Conservation (phyloP, 2,797 vertebrate species). For the Pangasius djambal region DNA sequence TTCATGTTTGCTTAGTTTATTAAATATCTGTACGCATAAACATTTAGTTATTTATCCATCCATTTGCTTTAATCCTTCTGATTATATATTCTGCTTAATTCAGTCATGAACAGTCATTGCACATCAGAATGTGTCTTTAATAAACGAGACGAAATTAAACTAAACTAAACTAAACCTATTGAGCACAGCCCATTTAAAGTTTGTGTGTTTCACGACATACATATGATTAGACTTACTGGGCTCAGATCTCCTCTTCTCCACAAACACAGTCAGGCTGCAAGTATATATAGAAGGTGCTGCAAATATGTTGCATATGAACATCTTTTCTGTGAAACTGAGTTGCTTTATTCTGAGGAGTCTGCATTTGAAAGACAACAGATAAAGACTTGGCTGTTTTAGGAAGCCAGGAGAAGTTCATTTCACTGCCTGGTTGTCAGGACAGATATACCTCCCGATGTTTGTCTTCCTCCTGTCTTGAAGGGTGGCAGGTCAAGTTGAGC, state of each 20-base stretch:
- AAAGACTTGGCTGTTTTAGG: not conserved
- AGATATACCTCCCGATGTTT: not conserved
- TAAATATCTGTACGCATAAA: no score
- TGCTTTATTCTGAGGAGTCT: not conserved
- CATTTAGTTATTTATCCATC: no score
- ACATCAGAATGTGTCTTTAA: no score
- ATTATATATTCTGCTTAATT: no score
- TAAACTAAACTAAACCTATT: no score
- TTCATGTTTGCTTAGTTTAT: no score
- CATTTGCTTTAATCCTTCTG: no score
- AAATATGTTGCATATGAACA: not conserved
- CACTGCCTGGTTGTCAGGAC: not conserved
- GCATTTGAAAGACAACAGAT: not conserved
- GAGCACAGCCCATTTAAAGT: not conserved
- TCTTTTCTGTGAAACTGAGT: not conserved
- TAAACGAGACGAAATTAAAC: no score
- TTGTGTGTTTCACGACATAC: not conserved
- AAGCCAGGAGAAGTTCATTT: not conserved
- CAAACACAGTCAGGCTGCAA: not conserved
- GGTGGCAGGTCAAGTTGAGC: not conserved
- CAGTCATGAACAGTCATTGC: no score
- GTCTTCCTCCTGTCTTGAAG: no score
- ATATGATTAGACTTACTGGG: not conserved
- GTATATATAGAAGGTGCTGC: not conserved
- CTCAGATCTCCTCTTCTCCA: not conserved